These are phyloP conservation scores for Trialeurodes vaporariorum DNA, from an alignment of 1,140 invertebrate genomes.

Conservation along the genomic window DNA sequence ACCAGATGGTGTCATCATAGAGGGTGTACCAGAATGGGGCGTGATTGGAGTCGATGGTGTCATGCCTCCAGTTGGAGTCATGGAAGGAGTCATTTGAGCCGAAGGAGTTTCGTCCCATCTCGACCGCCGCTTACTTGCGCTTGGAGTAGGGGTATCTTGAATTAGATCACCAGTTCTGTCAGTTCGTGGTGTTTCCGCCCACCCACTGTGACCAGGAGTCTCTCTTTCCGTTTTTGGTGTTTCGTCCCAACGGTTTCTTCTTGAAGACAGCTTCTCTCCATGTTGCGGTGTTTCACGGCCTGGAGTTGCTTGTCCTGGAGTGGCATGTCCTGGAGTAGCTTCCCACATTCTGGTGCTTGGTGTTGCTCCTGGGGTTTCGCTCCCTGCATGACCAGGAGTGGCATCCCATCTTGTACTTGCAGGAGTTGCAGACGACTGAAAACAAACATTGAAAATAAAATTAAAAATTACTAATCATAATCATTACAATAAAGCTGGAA, in stretches of 20 bases:
- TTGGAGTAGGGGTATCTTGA: slow-evolving; percentile 67
- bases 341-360: slow-evolving; percentile 90
- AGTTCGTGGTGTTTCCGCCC: slow-evolving; percentile 95
- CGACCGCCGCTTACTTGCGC: slow-evolving; percentile 81
- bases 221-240: slow-evolving; percentile 95
- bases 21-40: slow-evolving; percentile 46
- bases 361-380: slow-evolving; percentile 85
- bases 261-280: slow-evolving; percentile 50
- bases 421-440: slow-evolving; percentile 45
- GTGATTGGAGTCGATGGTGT: slow-evolving; percentile 60
- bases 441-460: too few relatives aligned
- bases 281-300: slow-evolving; percentile 80
- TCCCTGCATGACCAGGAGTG: slow-evolving; percentile 80
- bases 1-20: slow-evolving; percentile 45
- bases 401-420: slow-evolving; percentile 86
- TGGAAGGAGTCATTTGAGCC: slow-evolving; percentile 40
- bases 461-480: too few relatives aligned
- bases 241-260: slow-evolving; percentile 98
- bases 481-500: too few relatives aligned
- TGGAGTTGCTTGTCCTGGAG: slow-evolving; percentile 76
- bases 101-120: slow-evolving; percentile 97
- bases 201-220: slow-evolving; percentile 89
- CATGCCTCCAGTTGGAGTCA: slow-evolving; percentile 53
- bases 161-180: slow-evolving; percentile 75
- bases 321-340: slow-evolving; percentile 80